Evolutionary conservation across 1,140 invertebrate species (phyloP), one percentile per base, ranked within the genome.

Genomic region (Colletes gigas): DNA sequence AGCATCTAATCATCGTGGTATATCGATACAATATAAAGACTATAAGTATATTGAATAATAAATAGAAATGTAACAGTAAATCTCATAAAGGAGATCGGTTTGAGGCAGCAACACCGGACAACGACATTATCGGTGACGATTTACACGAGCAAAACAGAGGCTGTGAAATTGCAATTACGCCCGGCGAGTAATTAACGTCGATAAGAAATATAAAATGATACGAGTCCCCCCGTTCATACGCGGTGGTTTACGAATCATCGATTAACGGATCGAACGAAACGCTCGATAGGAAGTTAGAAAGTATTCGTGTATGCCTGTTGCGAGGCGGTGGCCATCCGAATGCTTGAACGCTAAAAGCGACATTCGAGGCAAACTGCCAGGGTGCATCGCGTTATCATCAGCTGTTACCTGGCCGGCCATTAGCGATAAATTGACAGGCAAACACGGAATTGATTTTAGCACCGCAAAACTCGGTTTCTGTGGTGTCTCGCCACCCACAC

Each of bases 361-460:
- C 85, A 85, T 86, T 86, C 81, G 85, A 83, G 85, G 77, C 84
- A 86, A 88, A 89, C 88, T 89, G 88, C 83, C 86, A 90, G 86
- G 80, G 78, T 86, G 76, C 87, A 88, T 76, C 85, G 82, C 83
- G 83, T 85, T 85, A 90, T 89, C 89, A 88, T 89, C 88, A 89
- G 87, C 78, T 88, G 83, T 88, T 88, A 88, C 81, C 83, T 82
- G 83, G 82, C 68, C 79, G 81, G 86, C 85, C 88, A 90, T 90
- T 88, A 86, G 82, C 82, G 84, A 83, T 87, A 88, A 90, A 90
- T 90, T 90, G 87, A 90, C 88, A 88, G 83, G 82, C 85, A 85
- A 88, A 89, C 88, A 88, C 83, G 82, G 83, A 88, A 90, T 85
- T 89, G 85, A 90, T 90, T 90, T 89, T 89, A 89, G 83, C 83